Percentiles rank a stretch among this genome's conserved stretches.
Evolutionary conservation across 30 jellyfish, hydroid and myxozoan genomes (phyloP).

Genomic region (Pelagia noctiluca): DNA sequence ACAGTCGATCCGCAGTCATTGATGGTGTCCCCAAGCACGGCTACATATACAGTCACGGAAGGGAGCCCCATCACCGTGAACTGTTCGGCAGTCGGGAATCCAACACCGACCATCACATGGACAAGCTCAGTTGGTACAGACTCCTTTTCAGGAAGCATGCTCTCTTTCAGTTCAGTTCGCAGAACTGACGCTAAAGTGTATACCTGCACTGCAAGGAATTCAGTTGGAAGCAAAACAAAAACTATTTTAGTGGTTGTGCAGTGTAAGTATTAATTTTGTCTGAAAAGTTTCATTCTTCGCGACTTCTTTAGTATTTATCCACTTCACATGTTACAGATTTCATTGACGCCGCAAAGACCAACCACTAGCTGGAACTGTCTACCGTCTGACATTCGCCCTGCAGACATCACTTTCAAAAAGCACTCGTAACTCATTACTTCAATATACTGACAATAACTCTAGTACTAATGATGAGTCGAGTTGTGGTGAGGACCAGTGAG

Average conservation of each 20-base stretch:
- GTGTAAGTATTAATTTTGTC: slow-evolving; percentile 1
- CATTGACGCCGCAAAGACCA: too few relatives aligned
- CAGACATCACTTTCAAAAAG: too few relatives aligned
- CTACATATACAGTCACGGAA: slow-evolving; percentile 41
- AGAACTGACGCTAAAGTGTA: slow-evolving; percentile 7
- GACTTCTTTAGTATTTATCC: too few relatives aligned
- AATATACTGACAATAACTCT: too few relatives aligned
- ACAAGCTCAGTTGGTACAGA: neutral
- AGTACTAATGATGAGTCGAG: too few relatives aligned
- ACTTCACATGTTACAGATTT: too few relatives aligned
- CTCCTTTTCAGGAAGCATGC: neutral
- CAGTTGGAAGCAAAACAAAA: neutral
- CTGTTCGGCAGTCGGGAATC: slow-evolving; percentile 52
- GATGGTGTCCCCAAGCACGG: neutral
- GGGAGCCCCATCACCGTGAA: slow-evolving; percentile 2
- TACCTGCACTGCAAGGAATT: slow-evolving; percentile 13
- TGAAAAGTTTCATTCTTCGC: too few relatives aligned
- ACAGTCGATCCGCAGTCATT: slow-evolving; percentile 34
- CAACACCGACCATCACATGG: slow-evolving; percentile 33
- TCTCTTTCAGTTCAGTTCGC: neutral
- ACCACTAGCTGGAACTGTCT: too few relatives aligned
- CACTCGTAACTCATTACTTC: too few relatives aligned
- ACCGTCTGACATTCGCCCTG: too few relatives aligned
- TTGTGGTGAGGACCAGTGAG: too few relatives aligned
- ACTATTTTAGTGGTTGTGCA: neutral